phyloP scores from a whole-genome alignment of 2,888 invertebrate species.

The Drosophila mercatorum region DNA sequence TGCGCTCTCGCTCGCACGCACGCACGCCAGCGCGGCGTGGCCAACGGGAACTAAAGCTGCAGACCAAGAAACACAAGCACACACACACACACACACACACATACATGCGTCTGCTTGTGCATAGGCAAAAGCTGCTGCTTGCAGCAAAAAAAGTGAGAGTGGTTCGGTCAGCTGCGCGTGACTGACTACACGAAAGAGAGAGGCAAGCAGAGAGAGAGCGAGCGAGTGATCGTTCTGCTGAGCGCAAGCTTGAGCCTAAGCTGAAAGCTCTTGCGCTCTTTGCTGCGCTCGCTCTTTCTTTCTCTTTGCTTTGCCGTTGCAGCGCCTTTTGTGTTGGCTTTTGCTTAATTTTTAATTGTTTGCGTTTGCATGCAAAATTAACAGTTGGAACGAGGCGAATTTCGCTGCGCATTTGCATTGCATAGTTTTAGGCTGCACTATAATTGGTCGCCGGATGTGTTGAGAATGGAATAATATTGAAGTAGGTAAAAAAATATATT shows the following conservation, averaged over 20 bases:
- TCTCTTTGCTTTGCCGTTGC: conserved; percentile 45
- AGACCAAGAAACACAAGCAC: background rate
- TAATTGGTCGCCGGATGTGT: conserved; percentile 6
- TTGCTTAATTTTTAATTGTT: conserved; percentile 72
- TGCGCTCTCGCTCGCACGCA: conserved; percentile 33
- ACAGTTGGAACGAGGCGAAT: conserved; percentile 33
- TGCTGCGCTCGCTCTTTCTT: conserved; percentile 17
- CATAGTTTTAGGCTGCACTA: conserved; percentile 69
- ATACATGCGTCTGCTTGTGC: background rate
- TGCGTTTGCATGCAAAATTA: conserved; percentile 69
- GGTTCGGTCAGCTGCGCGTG: conserved; percentile 33
- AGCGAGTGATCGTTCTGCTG: background rate
- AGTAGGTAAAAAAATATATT: no score
- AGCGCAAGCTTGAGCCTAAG: background rate
- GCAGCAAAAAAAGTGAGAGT: conserved; percentile 65
- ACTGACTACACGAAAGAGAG: background rate
- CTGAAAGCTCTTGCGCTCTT: conserved; percentile 58
- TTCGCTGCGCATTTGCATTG: conserved; percentile 25
- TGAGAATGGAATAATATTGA: no score
- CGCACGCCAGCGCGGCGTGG: conserved; percentile 51
- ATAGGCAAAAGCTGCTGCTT: conserved; percentile 38
- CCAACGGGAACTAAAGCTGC: conserved; percentile 76
- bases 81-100: conserved; percentile 1
- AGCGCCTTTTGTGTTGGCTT: conserved; percentile 29
- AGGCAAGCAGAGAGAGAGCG: background rate